Evolutionary conservation across 1,140 invertebrate species (phyloP), one percentile per base, ranked within the genome.

Genomic region (Aphis gossypii): DNA sequence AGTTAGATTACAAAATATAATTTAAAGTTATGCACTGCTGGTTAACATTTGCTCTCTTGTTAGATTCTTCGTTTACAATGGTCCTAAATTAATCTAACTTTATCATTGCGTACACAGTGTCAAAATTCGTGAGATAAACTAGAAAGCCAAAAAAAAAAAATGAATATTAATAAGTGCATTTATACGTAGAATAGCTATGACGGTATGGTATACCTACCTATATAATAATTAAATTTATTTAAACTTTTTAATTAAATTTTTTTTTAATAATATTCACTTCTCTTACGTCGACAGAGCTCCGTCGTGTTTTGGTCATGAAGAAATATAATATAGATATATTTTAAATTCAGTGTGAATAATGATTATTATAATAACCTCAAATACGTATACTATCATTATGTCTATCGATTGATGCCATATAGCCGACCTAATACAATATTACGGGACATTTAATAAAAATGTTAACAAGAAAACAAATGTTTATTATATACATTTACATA

Each of bases 1-100:
- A 86, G 41, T 86, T 86, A n/a, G 41, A 86, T 86, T 86, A 18
- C 84, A 48, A 86, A 86, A 46, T n/a, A 86, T 86, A 86, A 86
- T 86, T 86, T 86, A 46, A 86, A 86, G 84, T 86, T 86, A 46
- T 76, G 60, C n/a, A 5, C 84, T 46, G 1, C 84, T 46, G 84
- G 44, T 86, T 86, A 86, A 44, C 44, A 44, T 46, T 86, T 86
- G 30, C 25, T 86, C 20, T 86, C 44, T n/a, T 30, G 11, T 86
- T 46, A n/a, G 38, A 86, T 86, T 48, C 25, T 86, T 48, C 25
- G 25, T 46, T 44, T 44, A 46, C 84, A 30, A 25, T 86, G 44
- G 84, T 86, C 46, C 38, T 86, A 86, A 86, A 86, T 86, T 46
- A 86, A 86, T 86, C 84, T 86, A 44, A 44, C 38, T 86, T 86